Evolutionary conservation across 2,888 invertebrate species (phyloP).

Genomic region (Lasioglossum figueresi): DNA sequence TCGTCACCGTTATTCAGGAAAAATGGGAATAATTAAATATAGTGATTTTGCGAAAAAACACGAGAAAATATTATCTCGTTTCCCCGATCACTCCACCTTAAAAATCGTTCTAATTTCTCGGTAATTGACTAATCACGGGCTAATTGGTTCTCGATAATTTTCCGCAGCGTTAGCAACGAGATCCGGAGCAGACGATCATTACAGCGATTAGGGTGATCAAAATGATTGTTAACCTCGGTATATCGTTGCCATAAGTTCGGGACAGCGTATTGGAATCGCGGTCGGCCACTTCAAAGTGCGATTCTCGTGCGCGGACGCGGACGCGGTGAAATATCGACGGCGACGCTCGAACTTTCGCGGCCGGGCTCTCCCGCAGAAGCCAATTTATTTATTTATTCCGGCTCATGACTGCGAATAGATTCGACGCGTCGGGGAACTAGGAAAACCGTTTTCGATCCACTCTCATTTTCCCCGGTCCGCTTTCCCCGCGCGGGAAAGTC

Average conservation of each 20-base stretch:
- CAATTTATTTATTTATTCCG: conserved; percentile 66
- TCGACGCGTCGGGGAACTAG: conserved; percentile 39
- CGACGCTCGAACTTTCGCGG: conserved; percentile 44
- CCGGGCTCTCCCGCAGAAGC: conserved; percentile 21
- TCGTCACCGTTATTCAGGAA: background rate
- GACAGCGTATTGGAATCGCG: conserved; percentile 18
- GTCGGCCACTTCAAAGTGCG: conserved; percentile 45
- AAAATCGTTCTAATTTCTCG: background rate
- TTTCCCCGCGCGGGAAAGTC: conserved; percentile 68
- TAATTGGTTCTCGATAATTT: background rate
- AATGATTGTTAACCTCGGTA: conserved; percentile 30
- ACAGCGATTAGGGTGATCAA: conserved; percentile 36
- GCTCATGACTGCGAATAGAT: conserved; percentile 56
- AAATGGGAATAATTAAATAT: background rate
- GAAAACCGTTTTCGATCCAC: conserved; percentile 52
- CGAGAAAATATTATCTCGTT: no score
- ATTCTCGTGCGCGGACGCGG: background rate
- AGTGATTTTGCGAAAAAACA: no score
- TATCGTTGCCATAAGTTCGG: conserved; percentile 16
- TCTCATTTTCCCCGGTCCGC: conserved; percentile 56
- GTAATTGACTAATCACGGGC: background rate
- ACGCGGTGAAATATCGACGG: conserved; percentile 24
- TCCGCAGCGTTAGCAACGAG: conserved; percentile 19
- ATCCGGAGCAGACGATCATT: conserved; percentile 17
- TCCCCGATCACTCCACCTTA: no score